Percentiles rank a stretch among this genome's conserved stretches.
Conservation (phyloP, 1,140 invertebrate species). For the Diprion similis region DNA sequence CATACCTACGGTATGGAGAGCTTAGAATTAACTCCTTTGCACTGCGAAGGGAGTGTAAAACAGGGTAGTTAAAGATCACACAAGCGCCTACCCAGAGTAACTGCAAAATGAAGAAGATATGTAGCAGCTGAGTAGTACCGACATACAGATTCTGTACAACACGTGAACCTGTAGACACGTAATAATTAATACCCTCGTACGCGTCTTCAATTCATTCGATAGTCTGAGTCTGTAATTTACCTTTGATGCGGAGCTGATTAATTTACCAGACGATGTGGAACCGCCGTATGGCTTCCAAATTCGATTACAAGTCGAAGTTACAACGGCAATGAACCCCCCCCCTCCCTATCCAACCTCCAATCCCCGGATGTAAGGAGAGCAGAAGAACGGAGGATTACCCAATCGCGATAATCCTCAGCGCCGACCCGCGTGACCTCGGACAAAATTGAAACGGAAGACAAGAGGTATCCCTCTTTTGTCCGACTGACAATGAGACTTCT, state of each 20-base stretch:
- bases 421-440: background rate
- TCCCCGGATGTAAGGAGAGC: background rate
- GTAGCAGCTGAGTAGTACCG: too few relatives aligned
- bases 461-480: constrained; percentile 4
- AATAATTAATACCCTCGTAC: background rate
- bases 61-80: too few relatives aligned
- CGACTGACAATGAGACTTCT: background rate
- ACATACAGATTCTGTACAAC: too few relatives aligned
- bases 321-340: too few relatives aligned
- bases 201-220: background rate
- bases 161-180: too few relatives aligned
- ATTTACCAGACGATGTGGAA: background rate
- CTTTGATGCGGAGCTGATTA: background rate
- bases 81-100: too few relatives aligned
- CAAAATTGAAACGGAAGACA: background rate
- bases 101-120: too few relatives aligned
- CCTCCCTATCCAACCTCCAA: too few relatives aligned
- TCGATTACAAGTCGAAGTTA: background rate
- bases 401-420: background rate
- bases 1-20: too few relatives aligned
- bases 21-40: too few relatives aligned
- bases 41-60: too few relatives aligned
- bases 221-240: background rate
- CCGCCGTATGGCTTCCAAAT: background rate
- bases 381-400: background rate